These are phyloP conservation scores for Spea hammondii DNA, from an alignment of 2,797 vertebrate genomes.

Conservation along the genomic window DNA sequence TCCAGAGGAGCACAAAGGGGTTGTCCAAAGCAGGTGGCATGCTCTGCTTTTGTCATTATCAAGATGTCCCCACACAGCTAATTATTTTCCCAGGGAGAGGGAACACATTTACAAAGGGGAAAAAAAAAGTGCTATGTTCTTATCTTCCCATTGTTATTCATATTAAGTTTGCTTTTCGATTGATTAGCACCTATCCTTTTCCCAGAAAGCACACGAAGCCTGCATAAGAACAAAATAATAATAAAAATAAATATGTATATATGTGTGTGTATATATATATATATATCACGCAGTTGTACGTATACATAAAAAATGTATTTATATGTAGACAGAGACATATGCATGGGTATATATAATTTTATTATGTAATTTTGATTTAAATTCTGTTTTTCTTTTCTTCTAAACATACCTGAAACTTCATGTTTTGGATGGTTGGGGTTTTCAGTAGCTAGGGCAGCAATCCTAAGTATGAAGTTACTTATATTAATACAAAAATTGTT, in stretches of 20 bases:
- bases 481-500: too few species aligned
- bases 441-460: too few species aligned
- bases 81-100: constrained; percentile 59
- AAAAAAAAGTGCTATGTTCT: constrained; percentile 24
- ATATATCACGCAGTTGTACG: background rate
- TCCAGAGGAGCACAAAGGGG: constrained; percentile 67
- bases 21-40: constrained; percentile 73
- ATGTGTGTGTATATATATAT: background rate
- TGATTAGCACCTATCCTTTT: constrained; percentile 14
- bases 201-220: background rate
- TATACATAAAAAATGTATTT: background rate
- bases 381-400: too few species aligned
- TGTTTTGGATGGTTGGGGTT: too few species aligned
- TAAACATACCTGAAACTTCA: too few species aligned
- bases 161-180: constrained; percentile 12
- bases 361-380: too few species aligned
- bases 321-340: background rate
- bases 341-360: too few species aligned
- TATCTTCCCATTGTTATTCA: constrained; percentile 50
- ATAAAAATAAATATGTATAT: too few species aligned
- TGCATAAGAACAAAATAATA: background rate
- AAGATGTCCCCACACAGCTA: constrained; percentile 56
- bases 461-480: too few species aligned
- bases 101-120: constrained; percentile 27
- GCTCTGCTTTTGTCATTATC: constrained; percentile 59